Percentiles rank a stretch among this genome's conserved stretches.
Conservation (phyloP, 2,888 invertebrate species). For the Cloeon dipterum region DNA sequence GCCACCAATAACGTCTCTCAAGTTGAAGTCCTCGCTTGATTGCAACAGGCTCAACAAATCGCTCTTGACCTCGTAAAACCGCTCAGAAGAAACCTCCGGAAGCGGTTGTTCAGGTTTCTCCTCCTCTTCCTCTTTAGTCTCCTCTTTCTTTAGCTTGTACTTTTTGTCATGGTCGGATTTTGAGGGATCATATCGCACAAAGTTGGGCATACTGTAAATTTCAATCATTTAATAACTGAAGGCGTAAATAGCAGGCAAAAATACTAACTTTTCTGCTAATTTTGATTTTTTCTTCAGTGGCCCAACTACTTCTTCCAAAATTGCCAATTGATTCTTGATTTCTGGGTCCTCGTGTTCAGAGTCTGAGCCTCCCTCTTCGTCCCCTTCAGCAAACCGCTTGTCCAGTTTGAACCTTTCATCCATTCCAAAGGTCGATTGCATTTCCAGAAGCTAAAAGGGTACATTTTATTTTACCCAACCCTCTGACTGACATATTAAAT, state of each 20-base stretch:
- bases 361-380: slow-evolving; percentile 16
- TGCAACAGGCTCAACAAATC: not conserved
- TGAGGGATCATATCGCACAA: not conserved
- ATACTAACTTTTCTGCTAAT: no score
- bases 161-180: not conserved
- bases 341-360: slow-evolving; percentile 12
- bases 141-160: not conserved
- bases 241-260: not conserved
- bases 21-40: not conserved
- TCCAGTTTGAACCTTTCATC: slow-evolving; percentile 57
- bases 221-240: not conserved
- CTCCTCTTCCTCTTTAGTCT: not conserved
- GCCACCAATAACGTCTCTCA: not conserved
- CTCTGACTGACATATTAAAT: not conserved
- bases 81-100: not conserved
- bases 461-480: slow-evolving; percentile 1
- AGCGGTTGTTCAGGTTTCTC: not conserved
- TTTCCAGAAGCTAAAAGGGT: slow-evolving; percentile 31
- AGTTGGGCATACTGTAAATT: no score
- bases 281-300: not conserved
- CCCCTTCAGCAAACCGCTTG: slow-evolving; percentile 41
- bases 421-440: slow-evolving; percentile 46
- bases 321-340: slow-evolving; percentile 1
- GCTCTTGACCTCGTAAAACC: not conserved
- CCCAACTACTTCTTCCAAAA: not conserved